Conservation (phyloP, 2,113 vertebrate species). For the Ramphastos sulfuratus region DNA sequence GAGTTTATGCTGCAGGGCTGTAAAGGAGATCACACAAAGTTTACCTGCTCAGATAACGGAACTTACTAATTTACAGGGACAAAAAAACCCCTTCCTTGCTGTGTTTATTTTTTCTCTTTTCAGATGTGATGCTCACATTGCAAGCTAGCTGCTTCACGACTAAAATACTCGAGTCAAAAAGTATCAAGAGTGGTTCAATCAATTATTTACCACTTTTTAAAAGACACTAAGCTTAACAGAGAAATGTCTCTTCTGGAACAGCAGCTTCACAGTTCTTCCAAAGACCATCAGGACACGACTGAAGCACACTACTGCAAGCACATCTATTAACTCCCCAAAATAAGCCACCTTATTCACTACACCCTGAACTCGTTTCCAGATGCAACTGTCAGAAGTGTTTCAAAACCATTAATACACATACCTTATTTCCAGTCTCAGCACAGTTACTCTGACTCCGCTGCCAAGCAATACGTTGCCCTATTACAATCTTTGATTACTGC, state of each 20-base stretch:
- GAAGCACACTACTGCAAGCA: rapidly evolving
- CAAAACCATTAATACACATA: neutral
- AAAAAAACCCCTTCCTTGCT: neutral
- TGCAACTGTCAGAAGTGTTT: neutral
- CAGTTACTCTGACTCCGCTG: neutral
- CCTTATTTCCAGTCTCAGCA: neutral
- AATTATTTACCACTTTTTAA: neutral
- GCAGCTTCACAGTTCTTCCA: neutral
- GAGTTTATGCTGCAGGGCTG: neutral
- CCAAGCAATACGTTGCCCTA: neutral
- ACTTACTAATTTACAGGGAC: neutral
- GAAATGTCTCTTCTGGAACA: neutral
- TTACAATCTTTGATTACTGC: neutral
- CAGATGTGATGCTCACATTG: neutral
- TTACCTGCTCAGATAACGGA: neutral
- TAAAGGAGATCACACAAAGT: neutral
- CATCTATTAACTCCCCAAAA: neutral
- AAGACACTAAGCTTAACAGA: neutral
- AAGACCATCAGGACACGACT: rapidly evolving
- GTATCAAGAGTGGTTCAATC: neutral
- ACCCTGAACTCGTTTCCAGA: neutral
- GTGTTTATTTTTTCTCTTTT: neutral
- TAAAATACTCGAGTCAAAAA: neutral
- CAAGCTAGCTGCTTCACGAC: neutral
- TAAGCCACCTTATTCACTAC: rapidly evolving